These are phyloP conservation scores for Chelon labrosus DNA, from an alignment of 2,797 vertebrate species.

Conservation along the genomic window DNA sequence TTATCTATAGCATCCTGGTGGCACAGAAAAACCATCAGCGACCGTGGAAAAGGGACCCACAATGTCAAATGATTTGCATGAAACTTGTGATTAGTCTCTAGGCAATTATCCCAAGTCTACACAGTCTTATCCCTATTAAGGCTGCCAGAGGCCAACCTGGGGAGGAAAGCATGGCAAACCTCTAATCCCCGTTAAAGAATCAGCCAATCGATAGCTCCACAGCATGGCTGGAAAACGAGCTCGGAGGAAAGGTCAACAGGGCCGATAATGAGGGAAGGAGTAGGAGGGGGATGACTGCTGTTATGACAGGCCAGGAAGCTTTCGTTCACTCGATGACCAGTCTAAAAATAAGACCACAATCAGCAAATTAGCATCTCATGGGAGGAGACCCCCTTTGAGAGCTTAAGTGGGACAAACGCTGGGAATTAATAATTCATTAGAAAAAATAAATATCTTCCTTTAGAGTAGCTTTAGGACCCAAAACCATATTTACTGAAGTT, in stretches of 20 bases:
- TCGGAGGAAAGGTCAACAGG: conserved; percentile 74
- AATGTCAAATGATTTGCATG: conserved; percentile 2
- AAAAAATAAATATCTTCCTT: background rate
- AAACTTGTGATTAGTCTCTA: conserved; percentile 1
- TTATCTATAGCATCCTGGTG: conserved; percentile 1
- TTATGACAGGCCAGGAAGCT: conserved; percentile 61
- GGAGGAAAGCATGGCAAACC: conserved; percentile 43
- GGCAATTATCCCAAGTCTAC: conserved; percentile 24
- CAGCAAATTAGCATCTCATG: conserved; percentile 20
- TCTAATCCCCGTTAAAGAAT: conserved; percentile 74
- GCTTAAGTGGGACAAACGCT: too few relatives aligned
- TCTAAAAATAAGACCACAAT: conserved; percentile 67
- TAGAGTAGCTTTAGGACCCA: conserved; percentile 14
- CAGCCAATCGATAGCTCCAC: conserved; percentile 71
- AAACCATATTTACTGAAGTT: conserved; percentile 8
- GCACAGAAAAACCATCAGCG: background rate
- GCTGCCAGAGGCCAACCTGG: conserved; percentile 32
- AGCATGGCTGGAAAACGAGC: conserved; percentile 69
- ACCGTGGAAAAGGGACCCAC: background rate
- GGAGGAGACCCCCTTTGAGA: too few relatives aligned
- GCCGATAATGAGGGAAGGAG: conserved; percentile 71
- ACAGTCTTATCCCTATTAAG: conserved; percentile 30
- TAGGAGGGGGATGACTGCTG: conserved; percentile 55
- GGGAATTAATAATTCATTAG: conserved; percentile 8
- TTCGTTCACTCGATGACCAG: conserved; percentile 52